phyloP scores from a whole-genome alignment of 2,797 vertebrate species.

The Lepidocolaptes lacrymiger region DNA sequence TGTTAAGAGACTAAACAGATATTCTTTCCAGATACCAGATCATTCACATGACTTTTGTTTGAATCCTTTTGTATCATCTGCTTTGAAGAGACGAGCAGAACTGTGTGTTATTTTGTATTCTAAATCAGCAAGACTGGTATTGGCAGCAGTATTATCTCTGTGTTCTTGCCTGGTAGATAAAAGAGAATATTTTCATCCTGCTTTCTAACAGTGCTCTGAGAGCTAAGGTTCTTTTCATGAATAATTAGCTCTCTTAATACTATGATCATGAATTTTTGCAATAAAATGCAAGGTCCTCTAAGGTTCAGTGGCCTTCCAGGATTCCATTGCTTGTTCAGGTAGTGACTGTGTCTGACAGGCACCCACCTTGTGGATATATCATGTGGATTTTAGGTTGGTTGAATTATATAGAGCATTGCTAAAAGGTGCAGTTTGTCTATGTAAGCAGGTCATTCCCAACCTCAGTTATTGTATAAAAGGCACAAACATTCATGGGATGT shows the following conservation, averaged over 20 bases:
- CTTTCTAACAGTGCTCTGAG: not conserved
- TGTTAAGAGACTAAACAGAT: not conserved
- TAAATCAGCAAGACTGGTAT: not conserved
- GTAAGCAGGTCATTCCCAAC: not conserved
- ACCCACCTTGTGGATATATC: not conserved
- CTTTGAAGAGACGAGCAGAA: not conserved
- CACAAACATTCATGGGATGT: not conserved
- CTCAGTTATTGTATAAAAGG: not conserved
- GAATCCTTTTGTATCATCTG: not conserved
- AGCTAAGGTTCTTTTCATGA: not conserved
- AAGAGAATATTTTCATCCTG: not conserved
- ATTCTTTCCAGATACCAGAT: not conserved
- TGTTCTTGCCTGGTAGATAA: not conserved
- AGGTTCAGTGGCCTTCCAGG: not conserved
- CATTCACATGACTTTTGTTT: not conserved
- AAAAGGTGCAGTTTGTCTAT: not conserved
- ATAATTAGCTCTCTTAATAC: not conserved
- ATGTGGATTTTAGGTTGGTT: not conserved
- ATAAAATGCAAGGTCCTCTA: not conserved
- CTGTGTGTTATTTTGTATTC: not conserved
- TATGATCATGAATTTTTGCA: not conserved
- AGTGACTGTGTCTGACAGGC: not conserved
- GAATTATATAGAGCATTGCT: not conserved
- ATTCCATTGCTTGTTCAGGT: not conserved
- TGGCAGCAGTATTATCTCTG: not conserved